A percentile compares a stretch with the other conserved stretches of the same genome.
Evolutionary conservation across 2,113 vertebrate genomes (phyloP).

Genomic region (Cephalopholis sonnerati): DNA sequence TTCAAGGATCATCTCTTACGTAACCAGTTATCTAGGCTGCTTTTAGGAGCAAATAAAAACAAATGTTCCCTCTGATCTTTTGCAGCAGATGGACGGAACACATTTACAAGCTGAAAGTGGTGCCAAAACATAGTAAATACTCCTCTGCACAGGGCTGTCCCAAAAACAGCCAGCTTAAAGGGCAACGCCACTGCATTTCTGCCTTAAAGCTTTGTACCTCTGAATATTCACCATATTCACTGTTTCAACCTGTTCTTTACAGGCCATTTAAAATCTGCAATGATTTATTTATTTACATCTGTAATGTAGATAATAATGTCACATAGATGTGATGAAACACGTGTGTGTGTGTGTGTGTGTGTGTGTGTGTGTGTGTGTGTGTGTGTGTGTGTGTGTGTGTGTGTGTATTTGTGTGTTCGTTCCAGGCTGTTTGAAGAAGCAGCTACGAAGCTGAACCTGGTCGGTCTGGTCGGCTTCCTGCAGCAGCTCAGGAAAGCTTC

Average conservation of each 20-base stretch:
- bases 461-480: constrained; percentile 91
- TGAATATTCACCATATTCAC: background rate
- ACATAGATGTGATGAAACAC: no score
- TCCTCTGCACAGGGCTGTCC: background rate
- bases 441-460: constrained; percentile 92
- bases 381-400: constrained; percentile 29
- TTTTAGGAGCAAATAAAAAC: constrained; percentile 47
- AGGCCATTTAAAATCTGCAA: background rate
- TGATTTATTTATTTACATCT: background rate
- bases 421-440: constrained; percentile 96
- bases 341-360: background rate
- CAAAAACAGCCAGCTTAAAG: background rate
- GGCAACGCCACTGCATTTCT: background rate
- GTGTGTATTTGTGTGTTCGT: constrained; percentile 37
- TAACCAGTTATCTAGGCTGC: constrained; percentile 55
- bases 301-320: no score
- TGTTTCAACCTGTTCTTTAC: background rate
- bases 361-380: constrained; percentile 22
- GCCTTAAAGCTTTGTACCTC: background rate
- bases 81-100: constrained; percentile 64
- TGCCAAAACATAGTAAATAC: constrained; percentile 32
- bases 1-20: constrained; percentile 67
- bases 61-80: constrained; percentile 43
- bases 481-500: constrained; percentile 96
- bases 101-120: constrained; percentile 43